phyloP scores from a whole-genome alignment of 2,113 vertebrate genomes.

The Otus sunia region DNA sequence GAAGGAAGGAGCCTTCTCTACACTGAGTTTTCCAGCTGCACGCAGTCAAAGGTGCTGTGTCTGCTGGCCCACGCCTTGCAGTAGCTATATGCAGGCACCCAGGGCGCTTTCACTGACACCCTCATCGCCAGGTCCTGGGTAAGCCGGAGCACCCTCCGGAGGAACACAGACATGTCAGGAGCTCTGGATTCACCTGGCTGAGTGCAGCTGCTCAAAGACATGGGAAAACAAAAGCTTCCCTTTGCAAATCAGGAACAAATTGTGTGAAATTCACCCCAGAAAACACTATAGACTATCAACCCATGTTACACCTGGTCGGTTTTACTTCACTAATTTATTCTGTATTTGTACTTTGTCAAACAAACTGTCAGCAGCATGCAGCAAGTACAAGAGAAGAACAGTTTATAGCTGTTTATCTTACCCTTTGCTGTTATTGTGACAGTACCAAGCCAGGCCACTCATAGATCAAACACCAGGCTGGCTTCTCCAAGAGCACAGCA shows the following conservation, averaged over 20 bases:
- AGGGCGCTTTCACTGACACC: background rate
- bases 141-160: background rate
- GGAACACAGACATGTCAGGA: accelerated
- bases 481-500: background rate
- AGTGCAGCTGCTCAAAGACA: background rate
- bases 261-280: background rate
- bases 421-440: background rate
- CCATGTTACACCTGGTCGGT: accelerated
- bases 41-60: background rate
- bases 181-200: background rate
- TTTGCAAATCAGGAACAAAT: background rate
- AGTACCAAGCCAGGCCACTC: background rate
- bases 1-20: background rate
- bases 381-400: background rate
- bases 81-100: background rate
- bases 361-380: background rate
- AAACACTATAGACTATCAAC: background rate
- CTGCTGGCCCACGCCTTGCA: background rate
- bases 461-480: background rate
- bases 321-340: background rate
- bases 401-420: background rate
- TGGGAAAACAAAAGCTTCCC: background rate
- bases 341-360: background rate
- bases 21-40: background rate
- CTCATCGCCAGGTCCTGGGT: background rate